phyloP scores from a whole-genome alignment of 1,140 invertebrate species.

The Caligus rogercresseyi region DNA sequence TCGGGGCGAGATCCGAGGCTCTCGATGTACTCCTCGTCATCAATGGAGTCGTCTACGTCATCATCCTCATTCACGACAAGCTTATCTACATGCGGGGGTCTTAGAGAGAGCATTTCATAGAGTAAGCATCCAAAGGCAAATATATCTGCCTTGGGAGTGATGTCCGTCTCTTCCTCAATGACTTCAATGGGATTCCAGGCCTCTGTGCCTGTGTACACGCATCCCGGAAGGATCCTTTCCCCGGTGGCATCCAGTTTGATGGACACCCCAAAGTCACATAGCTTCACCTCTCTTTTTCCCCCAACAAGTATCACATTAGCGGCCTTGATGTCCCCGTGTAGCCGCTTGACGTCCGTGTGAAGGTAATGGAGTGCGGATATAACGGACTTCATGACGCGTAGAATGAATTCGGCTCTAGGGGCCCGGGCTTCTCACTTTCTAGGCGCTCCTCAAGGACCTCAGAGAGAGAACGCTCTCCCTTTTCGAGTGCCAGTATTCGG shows the following conservation, averaged over 20 bases:
- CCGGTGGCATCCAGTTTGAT: conserved; percentile 43
- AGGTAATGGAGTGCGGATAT: conserved; percentile 54
- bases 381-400: conserved; percentile 41
- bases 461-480: conserved; percentile 36
- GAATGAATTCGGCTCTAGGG: conserved; percentile 39
- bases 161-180: conserved; percentile 30
- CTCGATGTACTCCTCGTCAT: not conserved
- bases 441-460: conserved; percentile 35
- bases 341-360: conserved; percentile 45
- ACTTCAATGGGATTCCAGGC: conserved; percentile 60
- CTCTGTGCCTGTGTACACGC: conserved; percentile 43
- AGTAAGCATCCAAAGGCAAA: conserved; percentile 44
- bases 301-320: conserved; percentile 56
- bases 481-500: conserved; percentile 33
- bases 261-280: conserved; percentile 69
- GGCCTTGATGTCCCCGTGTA: conserved; percentile 71
- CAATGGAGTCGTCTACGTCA: not conserved
- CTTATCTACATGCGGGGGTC: conserved; percentile 38
- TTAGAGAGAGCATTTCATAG: conserved; percentile 53
- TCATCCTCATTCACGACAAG: conserved; percentile 9
- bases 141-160: conserved; percentile 54
- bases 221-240: conserved; percentile 24
- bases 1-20: conserved; percentile 38
- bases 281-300: conserved; percentile 45
- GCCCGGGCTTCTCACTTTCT: conserved; percentile 34